phyloP scores from a whole-genome alignment of 2,888 invertebrate species.

The Heliothis peltigera region DNA sequence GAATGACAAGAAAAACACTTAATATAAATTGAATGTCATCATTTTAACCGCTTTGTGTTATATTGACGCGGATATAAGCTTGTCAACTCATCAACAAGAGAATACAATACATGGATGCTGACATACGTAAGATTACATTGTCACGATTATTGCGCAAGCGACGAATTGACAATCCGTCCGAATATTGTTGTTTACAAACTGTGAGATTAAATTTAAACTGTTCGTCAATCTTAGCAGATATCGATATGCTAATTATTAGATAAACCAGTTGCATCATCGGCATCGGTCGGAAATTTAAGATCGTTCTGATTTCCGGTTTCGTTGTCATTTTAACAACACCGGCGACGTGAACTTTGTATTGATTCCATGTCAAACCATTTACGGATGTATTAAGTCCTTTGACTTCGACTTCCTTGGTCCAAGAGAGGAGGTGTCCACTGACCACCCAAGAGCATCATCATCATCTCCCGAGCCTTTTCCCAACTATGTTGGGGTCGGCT shows the following conservation, averaged over 20 bases:
- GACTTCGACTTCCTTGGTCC: too few species aligned
- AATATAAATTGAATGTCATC: not conserved
- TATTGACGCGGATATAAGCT: conserved; percentile 6
- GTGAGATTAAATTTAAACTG: conserved; percentile 9
- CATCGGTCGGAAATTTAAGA: not conserved
- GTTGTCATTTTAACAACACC: not conserved
- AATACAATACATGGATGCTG: conserved; percentile 30
- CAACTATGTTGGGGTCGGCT: too few species aligned
- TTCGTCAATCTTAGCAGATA: conserved; percentile 29
- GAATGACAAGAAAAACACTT: not conserved
- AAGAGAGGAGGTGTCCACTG: too few species aligned
- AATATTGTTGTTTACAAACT: conserved; percentile 2
- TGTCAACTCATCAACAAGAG: conserved; percentile 27
- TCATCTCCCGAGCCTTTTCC: too few species aligned
- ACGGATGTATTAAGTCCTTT: too few species aligned
- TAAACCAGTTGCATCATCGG: not conserved
- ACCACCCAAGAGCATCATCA: too few species aligned
- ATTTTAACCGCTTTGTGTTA: conserved; percentile 2
- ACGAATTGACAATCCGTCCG: conserved; percentile 37
- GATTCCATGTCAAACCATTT: not conserved
- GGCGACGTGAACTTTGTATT: not conserved
- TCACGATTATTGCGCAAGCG: conserved; percentile 20
- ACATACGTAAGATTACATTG: conserved; percentile 31
- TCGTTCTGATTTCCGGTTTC: not conserved
- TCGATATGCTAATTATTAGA: not conserved